phyloP scores from a whole-genome alignment of 2,888 invertebrate species.

The Exocentrus adspersus region DNA sequence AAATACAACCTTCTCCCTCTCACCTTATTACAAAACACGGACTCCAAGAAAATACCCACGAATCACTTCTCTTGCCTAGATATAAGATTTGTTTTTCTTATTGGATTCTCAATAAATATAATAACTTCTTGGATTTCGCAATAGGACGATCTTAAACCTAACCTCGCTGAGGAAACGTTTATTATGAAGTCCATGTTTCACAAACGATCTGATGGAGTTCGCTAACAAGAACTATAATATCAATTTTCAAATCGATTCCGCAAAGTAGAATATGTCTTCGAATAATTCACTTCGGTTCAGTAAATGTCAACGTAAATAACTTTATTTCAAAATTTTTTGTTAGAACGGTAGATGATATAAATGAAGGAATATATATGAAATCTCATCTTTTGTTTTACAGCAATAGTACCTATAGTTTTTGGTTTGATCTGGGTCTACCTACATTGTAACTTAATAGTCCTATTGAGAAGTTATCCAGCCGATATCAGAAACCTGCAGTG shows the following conservation, averaged over 20 bases:
- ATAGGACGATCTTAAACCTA: background rate
- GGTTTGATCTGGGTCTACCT: too few relatives aligned
- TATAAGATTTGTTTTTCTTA: background rate
- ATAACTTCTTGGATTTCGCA: background rate
- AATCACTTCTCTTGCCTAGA: background rate
- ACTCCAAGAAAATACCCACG: background rate
- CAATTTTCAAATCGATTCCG: constrained; percentile 31
- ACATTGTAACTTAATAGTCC: too few relatives aligned
- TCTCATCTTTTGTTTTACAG: too few relatives aligned
- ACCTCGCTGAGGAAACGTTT: background rate
- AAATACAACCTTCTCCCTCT: too few relatives aligned
- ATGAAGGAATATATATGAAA: too few relatives aligned
- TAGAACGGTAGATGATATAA: too few relatives aligned
- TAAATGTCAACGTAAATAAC: too few relatives aligned
- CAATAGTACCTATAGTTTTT: too few relatives aligned
- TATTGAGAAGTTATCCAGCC: too few relatives aligned
- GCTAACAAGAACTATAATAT: constrained; percentile 27
- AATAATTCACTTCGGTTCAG: constrained; percentile 26
- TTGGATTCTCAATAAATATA: background rate
- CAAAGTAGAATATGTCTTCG: constrained; percentile 19
- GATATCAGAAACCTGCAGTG: background rate
- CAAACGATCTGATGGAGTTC: constrained; percentile 8
- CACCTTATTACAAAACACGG: background rate
- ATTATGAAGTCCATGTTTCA: constrained; percentile 7
- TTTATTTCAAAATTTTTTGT: too few relatives aligned